Evolutionary conservation across 1,140 invertebrate species (phyloP), one percentile per base, ranked within the genome.

Genomic region (Pinna nobilis): DNA sequence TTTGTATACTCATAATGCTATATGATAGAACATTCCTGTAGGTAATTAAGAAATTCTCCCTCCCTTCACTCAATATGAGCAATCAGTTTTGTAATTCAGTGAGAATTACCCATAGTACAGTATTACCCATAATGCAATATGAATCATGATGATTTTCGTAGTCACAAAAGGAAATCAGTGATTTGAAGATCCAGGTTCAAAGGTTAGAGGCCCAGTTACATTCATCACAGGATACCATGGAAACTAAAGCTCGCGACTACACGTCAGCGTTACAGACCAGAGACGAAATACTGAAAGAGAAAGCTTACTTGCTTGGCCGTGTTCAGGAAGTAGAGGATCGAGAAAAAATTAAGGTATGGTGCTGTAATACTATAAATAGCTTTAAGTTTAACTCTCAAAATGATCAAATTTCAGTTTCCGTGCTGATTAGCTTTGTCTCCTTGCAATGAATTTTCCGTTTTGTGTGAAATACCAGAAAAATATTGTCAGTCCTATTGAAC

Each of bases 101-200:
- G n/a, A n/a, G n/a, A n/a, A n/a, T n/a, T n/a, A n/a, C n/a, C n/a
- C n/a, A n/a, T n/a, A n/a, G n/a, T n/a, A n/a, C n/a, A n/a, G n/a
- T n/a, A n/a, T n/a, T n/a, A n/a, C n/a, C n/a, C n/a, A n/a, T n/a
- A n/a, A n/a, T n/a, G n/a, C n/a, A n/a, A n/a, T n/a, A n/a, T n/a
- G n/a, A n/a, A 2, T 20, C 15, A 11, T 51, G 23, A 35, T 61
- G 0, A 32, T 30, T 63, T 11, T 69, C 72, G n/a, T 69, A 87
- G 87, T 65, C 78, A 47, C 82, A 86, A 70, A 82, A 82, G 44
- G 87, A 88, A 49, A 77, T 86, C 23, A 82, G 83, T 66, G 81
- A 84, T 28, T 69, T 73, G 25, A 84, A 84, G 65, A 74, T 85
- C 15, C 73, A 72, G 4, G 60, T 82, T 1, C 80, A 85, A 60